Conservation (phyloP, 2,888 invertebrate species). For the Scaptomyza tumidula region DNA sequence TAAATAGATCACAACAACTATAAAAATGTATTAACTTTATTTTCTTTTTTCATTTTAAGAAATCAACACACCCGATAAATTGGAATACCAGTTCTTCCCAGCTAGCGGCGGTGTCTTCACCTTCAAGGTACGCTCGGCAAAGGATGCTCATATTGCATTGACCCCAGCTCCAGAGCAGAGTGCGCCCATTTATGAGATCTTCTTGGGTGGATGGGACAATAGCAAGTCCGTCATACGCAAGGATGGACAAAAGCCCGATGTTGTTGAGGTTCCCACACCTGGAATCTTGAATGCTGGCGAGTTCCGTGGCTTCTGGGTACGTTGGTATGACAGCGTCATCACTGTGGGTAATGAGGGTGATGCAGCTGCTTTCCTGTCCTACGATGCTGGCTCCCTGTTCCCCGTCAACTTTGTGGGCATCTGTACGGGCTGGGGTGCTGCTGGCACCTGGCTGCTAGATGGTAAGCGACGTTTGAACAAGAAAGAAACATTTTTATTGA, state of each 20-base stretch:
- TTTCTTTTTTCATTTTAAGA: slow-evolving; percentile 83
- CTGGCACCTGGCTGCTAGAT: slow-evolving; percentile 92
- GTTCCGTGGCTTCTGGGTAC: slow-evolving; percentile 93
- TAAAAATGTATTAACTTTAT: background rate
- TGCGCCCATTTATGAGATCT: slow-evolving; percentile 93
- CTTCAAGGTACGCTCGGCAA: slow-evolving; percentile 91
- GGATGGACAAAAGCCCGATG: slow-evolving; percentile 91
- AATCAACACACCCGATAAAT: slow-evolving; percentile 91
- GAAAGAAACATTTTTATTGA: background rate
- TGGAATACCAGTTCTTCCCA: slow-evolving; percentile 93
- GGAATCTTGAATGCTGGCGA: slow-evolving; percentile 90
- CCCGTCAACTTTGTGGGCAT: slow-evolving; percentile 91
- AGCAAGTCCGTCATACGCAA: slow-evolving; percentile 92
- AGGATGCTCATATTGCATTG: slow-evolving; percentile 94
- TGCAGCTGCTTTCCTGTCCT: slow-evolving; percentile 89
- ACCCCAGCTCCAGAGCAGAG: slow-evolving; percentile 89
- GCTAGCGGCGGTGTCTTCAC: slow-evolving; percentile 88
- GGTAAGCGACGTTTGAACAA: slow-evolving; percentile 85
- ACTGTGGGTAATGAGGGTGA: slow-evolving; percentile 91
- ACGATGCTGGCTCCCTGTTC: slow-evolving; percentile 89
- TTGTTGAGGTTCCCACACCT: slow-evolving; percentile 89
- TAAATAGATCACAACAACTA: background rate
- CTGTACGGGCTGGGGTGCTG: slow-evolving; percentile 94
- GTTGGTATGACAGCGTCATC: slow-evolving; percentile 89
- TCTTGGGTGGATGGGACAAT: slow-evolving; percentile 95